Base-by-base conservation (phyloP, 2,888 invertebrate species). In the Subacronicta megacephala region DNA sequence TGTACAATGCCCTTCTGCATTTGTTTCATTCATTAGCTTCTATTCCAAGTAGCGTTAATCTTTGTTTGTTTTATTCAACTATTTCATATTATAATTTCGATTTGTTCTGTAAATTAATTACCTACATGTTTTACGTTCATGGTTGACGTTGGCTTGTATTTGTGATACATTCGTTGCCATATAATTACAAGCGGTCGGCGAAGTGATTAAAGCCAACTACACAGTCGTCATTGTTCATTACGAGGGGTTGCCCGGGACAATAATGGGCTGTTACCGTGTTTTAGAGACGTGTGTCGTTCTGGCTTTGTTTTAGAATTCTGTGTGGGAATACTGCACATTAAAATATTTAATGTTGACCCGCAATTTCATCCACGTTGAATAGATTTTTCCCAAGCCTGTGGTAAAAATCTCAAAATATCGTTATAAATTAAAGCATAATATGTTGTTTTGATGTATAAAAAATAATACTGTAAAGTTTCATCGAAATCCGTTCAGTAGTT, bases 151-250 rank as follows among this genome's bases (percentile, higher is more conserved):
- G 43, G 17, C 46, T 41, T 18, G 36, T 55, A 29, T 59, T 53
- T 52, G 53, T 55, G 36, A 67, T 54, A 38, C 6, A 41, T 18
- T 38, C 55, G 35, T 29, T 18, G 20, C 49, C 33, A 17, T 43
- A 35, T 68, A 62, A 62, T 70, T 67, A 66, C 61, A n/a, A 16
- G 41, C 38, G 42, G 35, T 37, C 31, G 29, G 20, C 20, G 43
- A 44, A 37, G 53, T 55, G 52, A 56, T 61, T 72, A 73, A n/a
- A 64, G 36, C 52, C 45, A 53, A 54, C 60, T 54, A 26, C 26
- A 26, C 26, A 58, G 46, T 37, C 26, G 18, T 54, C 59, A 57
- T 60, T 67, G 68, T 68, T 57, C 56, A 54, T 57, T 40, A 50
- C 29, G 44, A 38, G 35, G 42, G 43, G 43, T 36, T 52, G 57